Evolutionary conservation across 2,888 invertebrate genomes (phyloP).

Genomic region (Apamea monoglypha): DNA sequence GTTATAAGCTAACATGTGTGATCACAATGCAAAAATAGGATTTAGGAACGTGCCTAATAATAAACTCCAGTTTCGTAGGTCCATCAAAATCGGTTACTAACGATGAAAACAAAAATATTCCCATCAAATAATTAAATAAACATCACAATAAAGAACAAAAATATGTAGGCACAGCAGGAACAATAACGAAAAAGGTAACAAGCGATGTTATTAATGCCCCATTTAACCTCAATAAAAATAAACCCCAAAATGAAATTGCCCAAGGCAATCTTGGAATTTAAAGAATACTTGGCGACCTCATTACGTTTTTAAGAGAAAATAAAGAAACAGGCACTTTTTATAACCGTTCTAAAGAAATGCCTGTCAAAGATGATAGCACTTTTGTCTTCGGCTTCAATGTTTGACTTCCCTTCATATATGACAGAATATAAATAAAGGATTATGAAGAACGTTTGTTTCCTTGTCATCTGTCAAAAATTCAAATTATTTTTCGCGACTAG

Average conservation of each 20-base stretch:
- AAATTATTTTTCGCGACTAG: constrained; percentile 35
- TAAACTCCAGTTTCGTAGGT: background rate
- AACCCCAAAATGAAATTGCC: constrained; percentile 38
- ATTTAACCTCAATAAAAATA: constrained; percentile 40
- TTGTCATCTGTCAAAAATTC: constrained; percentile 54
- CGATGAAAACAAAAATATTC: background rate
- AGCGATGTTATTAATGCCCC: constrained; percentile 23
- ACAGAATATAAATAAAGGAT: constrained; percentile 29
- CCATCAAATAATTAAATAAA: constrained; percentile 5
- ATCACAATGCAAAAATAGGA: background rate
- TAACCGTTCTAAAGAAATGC: constrained; percentile 39
- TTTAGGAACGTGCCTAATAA: background rate
- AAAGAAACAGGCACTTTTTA: constrained; percentile 34
- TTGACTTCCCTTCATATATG: constrained; percentile 26
- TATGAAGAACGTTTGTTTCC: constrained; percentile 36
- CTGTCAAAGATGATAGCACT: constrained; percentile 54
- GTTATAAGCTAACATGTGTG: constrained; percentile 1
- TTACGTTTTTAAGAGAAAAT: constrained; percentile 35
- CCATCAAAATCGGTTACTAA: background rate
- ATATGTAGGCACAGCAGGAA: background rate
- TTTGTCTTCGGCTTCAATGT: constrained; percentile 37
- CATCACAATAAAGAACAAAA: background rate
- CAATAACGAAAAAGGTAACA: constrained; percentile 19
- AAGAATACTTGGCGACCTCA: constrained; percentile 38
- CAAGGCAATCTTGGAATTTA: constrained; percentile 34